Evolutionary conservation across 1,140 invertebrate species (phyloP).

Genomic region (Bombus affinis): DNA sequence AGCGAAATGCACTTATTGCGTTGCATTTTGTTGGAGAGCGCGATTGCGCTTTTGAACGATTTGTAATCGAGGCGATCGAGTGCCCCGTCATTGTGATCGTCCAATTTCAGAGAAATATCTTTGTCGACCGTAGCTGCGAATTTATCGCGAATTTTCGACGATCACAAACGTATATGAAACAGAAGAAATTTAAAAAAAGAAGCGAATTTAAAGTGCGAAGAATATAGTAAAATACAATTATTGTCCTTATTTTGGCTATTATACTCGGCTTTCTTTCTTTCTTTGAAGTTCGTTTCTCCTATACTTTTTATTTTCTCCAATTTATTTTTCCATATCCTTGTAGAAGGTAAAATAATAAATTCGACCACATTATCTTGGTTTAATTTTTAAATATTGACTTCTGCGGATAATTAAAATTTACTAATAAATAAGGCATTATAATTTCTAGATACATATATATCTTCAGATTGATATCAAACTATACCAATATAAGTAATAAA

Average conservation of each 20-base stretch:
- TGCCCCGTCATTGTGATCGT: background rate
- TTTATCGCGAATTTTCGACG: background rate
- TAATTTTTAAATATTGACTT: too few relatives aligned
- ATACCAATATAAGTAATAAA: too few relatives aligned
- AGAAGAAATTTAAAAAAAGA: background rate
- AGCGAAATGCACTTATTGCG: background rate
- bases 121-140: background rate
- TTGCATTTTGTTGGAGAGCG: background rate
- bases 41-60: constrained; percentile 7
- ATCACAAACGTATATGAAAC: background rate
- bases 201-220: background rate
- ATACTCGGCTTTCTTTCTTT: too few relatives aligned
- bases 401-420: too few relatives aligned
- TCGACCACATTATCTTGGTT: too few relatives aligned
- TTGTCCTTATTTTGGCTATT: background rate
- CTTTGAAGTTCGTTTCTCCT: too few relatives aligned
- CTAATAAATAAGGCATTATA: too few relatives aligned
- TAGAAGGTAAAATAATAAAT: too few relatives aligned
- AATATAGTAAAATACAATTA: background rate
- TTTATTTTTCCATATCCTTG: too few relatives aligned
- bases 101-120: background rate
- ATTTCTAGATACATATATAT: too few relatives aligned
- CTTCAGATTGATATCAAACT: too few relatives aligned
- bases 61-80: constrained; percentile 22
- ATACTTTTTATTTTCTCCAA: too few relatives aligned